Base-by-base conservation (phyloP, 1,140 invertebrate genomes). In the Epicauta chinensis region DNA sequence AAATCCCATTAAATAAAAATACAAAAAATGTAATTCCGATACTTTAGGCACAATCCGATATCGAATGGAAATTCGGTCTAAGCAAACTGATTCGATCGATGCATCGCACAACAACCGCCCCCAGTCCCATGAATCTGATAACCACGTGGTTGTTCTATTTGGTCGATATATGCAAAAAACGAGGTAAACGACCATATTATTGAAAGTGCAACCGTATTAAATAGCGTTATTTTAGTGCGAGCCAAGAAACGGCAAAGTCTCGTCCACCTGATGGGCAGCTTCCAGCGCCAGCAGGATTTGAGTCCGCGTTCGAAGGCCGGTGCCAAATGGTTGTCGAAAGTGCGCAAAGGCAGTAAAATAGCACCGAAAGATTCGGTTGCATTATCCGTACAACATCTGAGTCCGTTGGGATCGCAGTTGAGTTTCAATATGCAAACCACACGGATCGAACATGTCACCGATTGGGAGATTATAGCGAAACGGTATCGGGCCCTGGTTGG, bases 51-150 rank as follows among this genome's bases (percentile, higher is more conserved):
- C 95, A 99, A 81, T 98, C 96, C n/a, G 97, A 99, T 73, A 97
- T 96, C 62, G 97, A 99, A 74, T 99, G 97, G 97, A 99, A 99
- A 73, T 99, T 97, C 69, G 97, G 97, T 23, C 74, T 98, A 61
- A 97, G 96, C 36, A 99, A 99, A 76, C 78, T 99, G 60, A 97
- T 99, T 66, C 79, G 95, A 58, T 96, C 97, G 68, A 99, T 99
- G 95, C 95, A 98, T 74, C 84, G 97, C 66, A 97, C 95, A 5
- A 93, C 91, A 32, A 93, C 93, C 2, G 96, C 97, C 2, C 97
- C 97, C 0, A 92, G 95, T 2, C 97, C 97, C 0, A 79, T 99
- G 32, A 99, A 98, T 71, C 80, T 99, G 39, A 80, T 98, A 53
- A 97, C 93, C 1, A 93, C 94, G 35, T 92, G 90, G 89, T 77